Percentiles rank a stretch among this genome's conserved stretches.
phyloP scores from a whole-genome alignment of 1,140 invertebrate genomes.

The Papilio aristodemus region DNA sequence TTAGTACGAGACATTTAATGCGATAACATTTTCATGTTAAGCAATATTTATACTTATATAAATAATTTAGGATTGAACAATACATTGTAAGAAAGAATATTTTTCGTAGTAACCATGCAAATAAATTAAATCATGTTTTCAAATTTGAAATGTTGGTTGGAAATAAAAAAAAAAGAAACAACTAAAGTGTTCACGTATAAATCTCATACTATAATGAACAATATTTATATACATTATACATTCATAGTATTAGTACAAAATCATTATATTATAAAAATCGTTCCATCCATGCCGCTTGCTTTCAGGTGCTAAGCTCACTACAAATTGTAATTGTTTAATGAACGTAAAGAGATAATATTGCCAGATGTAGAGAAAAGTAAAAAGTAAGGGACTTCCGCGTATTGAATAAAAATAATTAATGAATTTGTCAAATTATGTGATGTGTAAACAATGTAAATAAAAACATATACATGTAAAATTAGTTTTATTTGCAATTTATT shows the following conservation, averaged over 20 bases:
- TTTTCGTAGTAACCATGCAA: too few relatives aligned
- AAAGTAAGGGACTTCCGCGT: slow-evolving; percentile 36
- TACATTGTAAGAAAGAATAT: too few relatives aligned
- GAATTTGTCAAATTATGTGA: slow-evolving; percentile 59
- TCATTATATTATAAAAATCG: slow-evolving; percentile 51
- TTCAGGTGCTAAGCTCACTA: slow-evolving; percentile 52
- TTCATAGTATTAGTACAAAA: slow-evolving; percentile 55
- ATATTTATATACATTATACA: slow-evolving; percentile 5
- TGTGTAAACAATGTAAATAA: slow-evolving; percentile 74
- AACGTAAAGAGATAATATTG: neutral
- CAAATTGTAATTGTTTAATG: slow-evolving; percentile 29
- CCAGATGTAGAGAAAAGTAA: slow-evolving; percentile 13
- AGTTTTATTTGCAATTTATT: slow-evolving; percentile 32
- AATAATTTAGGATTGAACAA: too few relatives aligned
- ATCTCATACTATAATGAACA: too few relatives aligned
- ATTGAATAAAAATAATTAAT: slow-evolving; percentile 33
- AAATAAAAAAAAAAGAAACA: too few relatives aligned
- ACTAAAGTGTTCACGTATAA: too few relatives aligned
- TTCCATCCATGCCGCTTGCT: slow-evolving; percentile 61
- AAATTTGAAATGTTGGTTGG: too few relatives aligned
- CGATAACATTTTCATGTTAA: slow-evolving; percentile 21
- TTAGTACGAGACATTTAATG: neutral
- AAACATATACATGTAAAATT: slow-evolving; percentile 39
- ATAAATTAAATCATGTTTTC: too few relatives aligned
- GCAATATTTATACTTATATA: too few relatives aligned